Evolutionary conservation across 2,888 invertebrate genomes (phyloP).

Genomic region (Hypercompe scribonia): DNA sequence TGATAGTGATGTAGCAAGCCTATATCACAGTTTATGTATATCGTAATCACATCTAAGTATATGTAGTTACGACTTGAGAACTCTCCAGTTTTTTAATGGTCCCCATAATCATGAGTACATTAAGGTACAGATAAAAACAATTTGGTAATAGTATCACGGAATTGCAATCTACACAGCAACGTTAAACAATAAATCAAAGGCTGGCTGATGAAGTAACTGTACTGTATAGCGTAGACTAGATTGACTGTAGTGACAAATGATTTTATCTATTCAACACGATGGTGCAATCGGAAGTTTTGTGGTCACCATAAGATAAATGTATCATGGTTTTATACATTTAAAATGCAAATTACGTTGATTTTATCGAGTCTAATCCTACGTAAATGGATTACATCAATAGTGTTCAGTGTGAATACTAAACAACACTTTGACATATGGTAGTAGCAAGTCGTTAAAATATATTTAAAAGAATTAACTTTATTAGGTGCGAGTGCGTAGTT

Average conservation of each 20-base stretch:
- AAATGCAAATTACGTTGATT: conserved; percentile 25
- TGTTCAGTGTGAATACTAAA: conserved; percentile 22
- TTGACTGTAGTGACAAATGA: conserved; percentile 61
- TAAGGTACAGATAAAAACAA: conserved; percentile 34
- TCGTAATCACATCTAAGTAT: conserved; percentile 22
- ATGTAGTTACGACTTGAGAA: too few species aligned
- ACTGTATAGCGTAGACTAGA: conserved; percentile 53
- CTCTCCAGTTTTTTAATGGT: conserved; percentile 4
- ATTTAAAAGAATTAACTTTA: not conserved
- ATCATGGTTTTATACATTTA: conserved; percentile 27
- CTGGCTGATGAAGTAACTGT: conserved; percentile 59
- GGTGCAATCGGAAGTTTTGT: conserved; percentile 40
- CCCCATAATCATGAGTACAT: not conserved
- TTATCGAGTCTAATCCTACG: conserved; percentile 24
- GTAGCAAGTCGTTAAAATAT: not conserved
- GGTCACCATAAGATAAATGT: conserved; percentile 31
- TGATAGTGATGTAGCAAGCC: not conserved
- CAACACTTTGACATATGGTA: not conserved
- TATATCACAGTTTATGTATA: conserved; percentile 25
- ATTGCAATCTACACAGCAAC: conserved; percentile 52
- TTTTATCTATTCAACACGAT: conserved; percentile 52
- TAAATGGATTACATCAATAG: conserved; percentile 16
- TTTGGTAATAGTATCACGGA: conserved; percentile 54
- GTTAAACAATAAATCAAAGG: conserved; percentile 64
- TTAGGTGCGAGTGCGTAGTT: not conserved